phyloP scores from a whole-genome alignment of 1,140 invertebrate genomes.

The Ooceraea biroi region DNA sequence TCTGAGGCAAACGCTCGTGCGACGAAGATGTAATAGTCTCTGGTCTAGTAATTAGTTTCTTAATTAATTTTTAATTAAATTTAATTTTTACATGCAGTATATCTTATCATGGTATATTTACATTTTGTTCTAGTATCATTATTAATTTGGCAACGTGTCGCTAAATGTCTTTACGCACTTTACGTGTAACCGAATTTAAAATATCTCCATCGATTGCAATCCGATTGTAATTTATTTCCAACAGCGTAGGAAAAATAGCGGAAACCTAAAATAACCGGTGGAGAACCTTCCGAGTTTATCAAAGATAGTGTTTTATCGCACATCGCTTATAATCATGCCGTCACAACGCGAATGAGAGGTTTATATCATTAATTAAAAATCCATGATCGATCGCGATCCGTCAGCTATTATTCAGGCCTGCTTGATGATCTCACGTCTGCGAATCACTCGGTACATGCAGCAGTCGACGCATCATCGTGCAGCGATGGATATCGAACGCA shows the following conservation, averaged over 20 bases:
- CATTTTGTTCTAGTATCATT: background rate
- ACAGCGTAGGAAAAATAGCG: background rate
- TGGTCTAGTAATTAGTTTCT: background rate
- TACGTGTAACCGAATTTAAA: background rate
- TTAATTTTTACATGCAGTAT: background rate
- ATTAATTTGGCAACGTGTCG: background rate
- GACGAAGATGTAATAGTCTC: background rate
- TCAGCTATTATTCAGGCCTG: conserved; percentile 53
- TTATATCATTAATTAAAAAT: conserved; percentile 69
- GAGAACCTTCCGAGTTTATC: conserved; percentile 5
- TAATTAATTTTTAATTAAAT: background rate
- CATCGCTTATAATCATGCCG: conserved; percentile 34
- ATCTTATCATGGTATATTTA: background rate
- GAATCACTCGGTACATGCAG: background rate
- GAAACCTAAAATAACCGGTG: conserved; percentile 42
- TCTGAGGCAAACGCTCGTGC: background rate
- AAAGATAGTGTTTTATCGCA: conserved; percentile 59
- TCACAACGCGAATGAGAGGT: conserved; percentile 22
- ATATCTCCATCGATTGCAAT: background rate
- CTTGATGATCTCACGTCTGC: conserved; percentile 31
- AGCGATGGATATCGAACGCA: background rate
- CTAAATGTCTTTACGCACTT: background rate
- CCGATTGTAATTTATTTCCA: conserved; percentile 21
- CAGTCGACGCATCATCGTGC: background rate
- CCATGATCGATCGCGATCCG: conserved; percentile 60